These are phyloP conservation scores for Danaus melanippus DNA, from an alignment of 1,140 invertebrate genomes.

Conservation along the genomic window DNA sequence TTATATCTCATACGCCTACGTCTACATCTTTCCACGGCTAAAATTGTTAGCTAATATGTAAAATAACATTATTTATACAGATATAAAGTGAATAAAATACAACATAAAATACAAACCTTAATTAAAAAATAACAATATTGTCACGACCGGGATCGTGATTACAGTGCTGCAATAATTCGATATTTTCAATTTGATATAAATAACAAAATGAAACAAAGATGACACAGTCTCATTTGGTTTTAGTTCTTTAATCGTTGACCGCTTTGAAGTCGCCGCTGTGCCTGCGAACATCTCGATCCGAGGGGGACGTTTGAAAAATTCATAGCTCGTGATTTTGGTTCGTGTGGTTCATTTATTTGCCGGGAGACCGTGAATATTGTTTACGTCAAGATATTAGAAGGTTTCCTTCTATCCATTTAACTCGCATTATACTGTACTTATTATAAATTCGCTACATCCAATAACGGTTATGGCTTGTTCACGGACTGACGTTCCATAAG, in stretches of 20 bases:
- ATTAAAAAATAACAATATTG: too few species aligned
- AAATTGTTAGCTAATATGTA: slow-evolving; percentile 3
- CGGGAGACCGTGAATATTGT: slow-evolving; percentile 52
- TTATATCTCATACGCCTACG: slow-evolving; percentile 13
- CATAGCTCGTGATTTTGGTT: slow-evolving; percentile 61
- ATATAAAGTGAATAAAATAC: too few species aligned
- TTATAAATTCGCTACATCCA: slow-evolving; percentile 14
- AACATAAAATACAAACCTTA: too few species aligned
- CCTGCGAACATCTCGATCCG: slow-evolving; percentile 42
- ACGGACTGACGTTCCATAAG: slow-evolving; percentile 7
- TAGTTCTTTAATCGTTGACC: slow-evolving; percentile 50
- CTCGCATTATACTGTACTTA: slow-evolving; percentile 19
- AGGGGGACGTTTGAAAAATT: slow-evolving; percentile 63
- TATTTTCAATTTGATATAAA: slow-evolving; percentile 24
- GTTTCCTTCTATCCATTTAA: slow-evolving; percentile 21
- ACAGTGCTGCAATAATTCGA: slow-evolving; percentile 7
- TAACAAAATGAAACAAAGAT: slow-evolving; percentile 42
- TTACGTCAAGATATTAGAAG: slow-evolving; percentile 34
- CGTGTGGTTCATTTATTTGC: slow-evolving; percentile 64
- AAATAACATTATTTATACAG: too few species aligned
- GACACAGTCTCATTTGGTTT: slow-evolving; percentile 52
- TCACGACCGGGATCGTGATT: neutral
- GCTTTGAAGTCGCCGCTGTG: slow-evolving; percentile 52
- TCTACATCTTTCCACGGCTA: slow-evolving; percentile 7
- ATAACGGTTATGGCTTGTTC: slow-evolving; percentile 15